Conservation (phyloP, 2,797 vertebrate genomes). For the Geotrypetes seraphini region DNA sequence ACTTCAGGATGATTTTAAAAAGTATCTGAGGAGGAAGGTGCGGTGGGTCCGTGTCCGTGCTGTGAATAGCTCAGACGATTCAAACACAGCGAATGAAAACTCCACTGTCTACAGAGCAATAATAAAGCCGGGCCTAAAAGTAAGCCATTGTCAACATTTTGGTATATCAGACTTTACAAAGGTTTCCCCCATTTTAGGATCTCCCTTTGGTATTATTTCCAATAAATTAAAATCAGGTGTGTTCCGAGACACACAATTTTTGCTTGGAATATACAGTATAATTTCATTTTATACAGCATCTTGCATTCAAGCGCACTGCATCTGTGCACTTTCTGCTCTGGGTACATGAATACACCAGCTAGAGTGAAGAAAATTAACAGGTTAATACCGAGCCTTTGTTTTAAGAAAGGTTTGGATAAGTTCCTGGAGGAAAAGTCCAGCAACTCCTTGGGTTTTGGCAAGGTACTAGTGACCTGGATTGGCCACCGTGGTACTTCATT, state of each 20-base stretch:
- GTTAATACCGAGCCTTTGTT: too few relatives aligned
- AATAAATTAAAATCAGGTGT: background rate
- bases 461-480: too few relatives aligned
- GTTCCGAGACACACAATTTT: constrained; percentile 9
- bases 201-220: background rate
- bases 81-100: constrained; percentile 26
- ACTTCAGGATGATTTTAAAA: constrained; percentile 53
- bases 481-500: too few relatives aligned
- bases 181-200: background rate
- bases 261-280: too few relatives aligned
- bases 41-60: constrained; percentile 39
- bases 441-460: too few relatives aligned
- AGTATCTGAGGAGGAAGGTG: constrained; percentile 48
- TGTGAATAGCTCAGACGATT: background rate
- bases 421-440: too few relatives aligned
- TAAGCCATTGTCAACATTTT: constrained; percentile 23
- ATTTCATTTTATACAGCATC: too few relatives aligned
- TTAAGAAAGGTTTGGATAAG: too few relatives aligned
- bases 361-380: too few relatives aligned
- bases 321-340: background rate
- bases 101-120: constrained; percentile 48
- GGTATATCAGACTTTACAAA: background rate
- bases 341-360: too few relatives aligned
- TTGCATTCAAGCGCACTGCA: too few relatives aligned
- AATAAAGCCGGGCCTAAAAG: constrained; percentile 44